phyloP scores from a whole-genome alignment of 2,888 invertebrate species.

The Lamellibrachia satsuma region DNA sequence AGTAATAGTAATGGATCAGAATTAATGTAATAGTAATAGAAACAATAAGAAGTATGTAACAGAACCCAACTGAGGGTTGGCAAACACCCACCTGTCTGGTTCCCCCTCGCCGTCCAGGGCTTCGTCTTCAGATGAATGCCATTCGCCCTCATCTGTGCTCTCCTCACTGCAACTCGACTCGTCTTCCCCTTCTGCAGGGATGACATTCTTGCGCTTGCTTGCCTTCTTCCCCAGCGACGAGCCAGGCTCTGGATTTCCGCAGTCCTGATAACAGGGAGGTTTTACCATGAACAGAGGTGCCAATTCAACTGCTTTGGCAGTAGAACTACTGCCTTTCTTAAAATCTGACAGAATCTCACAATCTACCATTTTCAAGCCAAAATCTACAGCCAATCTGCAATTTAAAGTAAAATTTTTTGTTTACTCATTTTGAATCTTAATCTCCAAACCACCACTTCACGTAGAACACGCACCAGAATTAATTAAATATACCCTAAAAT shows the following conservation, averaged over 20 bases:
- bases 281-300: background rate
- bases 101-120: constrained; percentile 55
- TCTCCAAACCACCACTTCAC: too few species aligned
- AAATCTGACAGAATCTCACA: too few species aligned
- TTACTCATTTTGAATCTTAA: too few species aligned
- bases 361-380: too few species aligned
- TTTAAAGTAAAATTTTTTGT: too few species aligned
- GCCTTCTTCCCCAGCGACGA: constrained; percentile 33
- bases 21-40: too few species aligned
- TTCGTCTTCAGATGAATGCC: constrained; percentile 67
- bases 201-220: constrained; percentile 23
- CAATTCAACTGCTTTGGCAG: background rate
- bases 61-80: constrained; percentile 29
- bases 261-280: background rate
- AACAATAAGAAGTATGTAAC: too few species aligned
- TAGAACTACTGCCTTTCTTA: background rate
- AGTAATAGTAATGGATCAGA: too few species aligned
- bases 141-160: constrained; percentile 58
- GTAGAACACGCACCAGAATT: too few species aligned
- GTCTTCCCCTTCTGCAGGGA: constrained; percentile 38
- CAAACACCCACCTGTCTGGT: constrained; percentile 45
- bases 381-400: too few species aligned
- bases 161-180: constrained; percentile 44
- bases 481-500: too few species aligned
- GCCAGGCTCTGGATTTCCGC: constrained; percentile 27